A percentile compares a stretch with the other conserved stretches of the same genome.
Conservation (phyloP, 2,888 invertebrate species). For the Polyommatus icarus region DNA sequence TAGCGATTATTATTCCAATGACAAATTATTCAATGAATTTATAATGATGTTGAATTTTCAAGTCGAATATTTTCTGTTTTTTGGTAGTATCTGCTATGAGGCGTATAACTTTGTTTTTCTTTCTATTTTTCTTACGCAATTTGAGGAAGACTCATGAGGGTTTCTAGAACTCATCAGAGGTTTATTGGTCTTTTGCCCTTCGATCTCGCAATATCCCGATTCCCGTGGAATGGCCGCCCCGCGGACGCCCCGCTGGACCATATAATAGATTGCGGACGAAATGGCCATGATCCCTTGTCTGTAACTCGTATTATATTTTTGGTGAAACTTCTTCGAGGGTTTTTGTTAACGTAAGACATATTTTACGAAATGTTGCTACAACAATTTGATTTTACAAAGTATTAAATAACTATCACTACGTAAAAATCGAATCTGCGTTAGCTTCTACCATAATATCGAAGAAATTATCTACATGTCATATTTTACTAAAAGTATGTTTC, state of each 20-base stretch:
- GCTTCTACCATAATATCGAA: background rate
- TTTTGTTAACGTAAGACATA: background rate
- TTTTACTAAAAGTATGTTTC: too few species aligned
- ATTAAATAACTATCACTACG: too few species aligned
- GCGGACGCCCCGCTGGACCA: slow-evolving; percentile 6
- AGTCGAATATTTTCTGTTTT: background rate
- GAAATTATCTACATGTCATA: background rate
- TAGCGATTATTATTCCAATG: slow-evolving; percentile 11
- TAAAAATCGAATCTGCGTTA: background rate
- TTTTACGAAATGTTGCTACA: background rate
- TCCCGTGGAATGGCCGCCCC: background rate
- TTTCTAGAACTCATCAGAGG: background rate
- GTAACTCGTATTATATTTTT: background rate
- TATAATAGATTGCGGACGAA: slow-evolving; percentile 6
- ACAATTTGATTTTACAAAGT: too few species aligned
- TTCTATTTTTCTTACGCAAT: background rate
- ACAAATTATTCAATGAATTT: background rate
- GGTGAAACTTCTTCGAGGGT: background rate
- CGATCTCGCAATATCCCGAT: slow-evolving; percentile 10
- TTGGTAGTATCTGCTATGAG: background rate
- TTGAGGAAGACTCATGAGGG: background rate
- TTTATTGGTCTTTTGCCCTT: slow-evolving; percentile 16
- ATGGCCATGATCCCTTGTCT: background rate
- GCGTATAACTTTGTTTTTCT: background rate
- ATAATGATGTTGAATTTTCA: background rate